Conservation (phyloP, 2,113 vertebrate species). For the Acrocephalus arundinaceus region DNA sequence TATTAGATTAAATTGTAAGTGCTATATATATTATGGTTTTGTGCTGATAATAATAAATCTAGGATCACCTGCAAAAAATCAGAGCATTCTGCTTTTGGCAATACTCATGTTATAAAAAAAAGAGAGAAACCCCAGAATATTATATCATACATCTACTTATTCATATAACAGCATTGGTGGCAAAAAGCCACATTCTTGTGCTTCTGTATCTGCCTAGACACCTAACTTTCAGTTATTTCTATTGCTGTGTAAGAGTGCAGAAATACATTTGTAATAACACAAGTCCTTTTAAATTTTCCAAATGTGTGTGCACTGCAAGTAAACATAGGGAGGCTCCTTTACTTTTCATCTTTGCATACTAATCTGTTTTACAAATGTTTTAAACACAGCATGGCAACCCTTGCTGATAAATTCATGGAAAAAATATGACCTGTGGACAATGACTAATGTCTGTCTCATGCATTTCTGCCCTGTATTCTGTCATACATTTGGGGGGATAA, state of each 20-base stretch:
- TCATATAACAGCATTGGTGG: fast-evolving
- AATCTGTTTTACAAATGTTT: constrained; percentile 76
- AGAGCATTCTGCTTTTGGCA: not conserved
- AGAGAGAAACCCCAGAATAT: not conserved
- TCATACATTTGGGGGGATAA: constrained; percentile 62
- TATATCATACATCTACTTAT: not conserved
- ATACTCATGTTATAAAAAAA: not conserved
- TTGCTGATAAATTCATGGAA: constrained; percentile 71
- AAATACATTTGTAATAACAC: not conserved
- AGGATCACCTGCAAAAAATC: not conserved
- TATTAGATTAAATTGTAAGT: not conserved
- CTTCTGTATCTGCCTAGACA: not conserved
- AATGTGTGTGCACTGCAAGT: not conserved
- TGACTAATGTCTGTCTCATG: constrained; percentile 77
- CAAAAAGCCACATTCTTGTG: not conserved
- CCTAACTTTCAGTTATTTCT: not conserved
- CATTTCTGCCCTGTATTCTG: constrained; percentile 53
- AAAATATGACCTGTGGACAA: constrained; percentile 78
- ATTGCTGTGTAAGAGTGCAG: not conserved
- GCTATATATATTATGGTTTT: not conserved
- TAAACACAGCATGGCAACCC: constrained; percentile 60
- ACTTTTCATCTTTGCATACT: constrained; percentile 64
- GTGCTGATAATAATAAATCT: not conserved
- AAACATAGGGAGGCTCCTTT: not conserved
- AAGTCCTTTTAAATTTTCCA: not conserved